Conservation (phyloP, 2,888 invertebrate species). For the Pinctada fucata region DNA sequence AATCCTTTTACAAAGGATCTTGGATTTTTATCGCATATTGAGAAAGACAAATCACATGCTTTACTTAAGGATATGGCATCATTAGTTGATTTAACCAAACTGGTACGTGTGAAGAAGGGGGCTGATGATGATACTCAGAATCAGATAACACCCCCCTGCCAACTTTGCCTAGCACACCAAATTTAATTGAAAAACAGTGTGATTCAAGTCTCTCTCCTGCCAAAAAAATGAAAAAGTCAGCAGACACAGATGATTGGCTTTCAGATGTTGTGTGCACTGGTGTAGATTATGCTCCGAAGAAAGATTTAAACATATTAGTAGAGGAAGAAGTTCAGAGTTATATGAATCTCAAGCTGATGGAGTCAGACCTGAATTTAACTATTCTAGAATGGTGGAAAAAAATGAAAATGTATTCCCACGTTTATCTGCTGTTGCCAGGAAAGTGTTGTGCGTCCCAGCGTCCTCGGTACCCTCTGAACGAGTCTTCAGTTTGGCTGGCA, state of each 20-base stretch:
- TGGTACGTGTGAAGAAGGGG: background rate
- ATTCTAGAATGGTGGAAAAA: conserved; percentile 21
- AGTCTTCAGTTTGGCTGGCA: background rate
- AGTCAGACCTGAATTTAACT: background rate
- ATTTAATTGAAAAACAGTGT: background rate
- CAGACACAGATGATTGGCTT: conserved; percentile 17
- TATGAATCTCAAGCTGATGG: background rate
- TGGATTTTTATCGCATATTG: background rate
- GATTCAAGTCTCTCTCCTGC: background rate
- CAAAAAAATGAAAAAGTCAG: conserved; percentile 15
- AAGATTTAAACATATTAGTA: background rate
- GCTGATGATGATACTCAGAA: background rate
- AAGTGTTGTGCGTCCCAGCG: conserved; percentile 11
- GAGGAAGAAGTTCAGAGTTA: background rate
- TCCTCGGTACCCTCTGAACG: conserved; percentile 12
- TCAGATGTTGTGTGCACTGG: conserved; percentile 14
- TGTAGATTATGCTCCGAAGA: background rate
- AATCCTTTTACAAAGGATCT: conserved; percentile 17
- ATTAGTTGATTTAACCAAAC: background rate
- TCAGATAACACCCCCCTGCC: background rate
- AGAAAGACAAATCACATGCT: background rate
- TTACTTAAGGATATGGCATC: background rate
- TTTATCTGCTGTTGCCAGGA: conserved; percentile 5
- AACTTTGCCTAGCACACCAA: background rate
- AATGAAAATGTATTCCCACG: conserved; percentile 15